Evolutionary conservation across 2,113 vertebrate species (phyloP).

Genomic region (Syngnathoides biaculeatus): DNA sequence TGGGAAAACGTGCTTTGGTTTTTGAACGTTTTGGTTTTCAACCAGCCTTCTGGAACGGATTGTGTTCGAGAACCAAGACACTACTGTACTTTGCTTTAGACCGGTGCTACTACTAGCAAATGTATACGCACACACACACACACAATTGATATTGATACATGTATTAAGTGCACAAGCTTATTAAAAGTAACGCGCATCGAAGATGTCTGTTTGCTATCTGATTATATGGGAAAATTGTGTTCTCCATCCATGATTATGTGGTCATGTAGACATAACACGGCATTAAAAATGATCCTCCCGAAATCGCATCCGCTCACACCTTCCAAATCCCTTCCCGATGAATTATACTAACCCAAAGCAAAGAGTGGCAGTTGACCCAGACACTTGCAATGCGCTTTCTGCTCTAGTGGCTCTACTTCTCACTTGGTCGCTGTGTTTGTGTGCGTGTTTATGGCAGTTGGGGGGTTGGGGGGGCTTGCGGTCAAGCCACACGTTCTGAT

Average conservation of each 20-base stretch:
- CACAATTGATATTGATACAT: not conserved
- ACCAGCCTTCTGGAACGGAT: too few relatives aligned
- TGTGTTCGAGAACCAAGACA: too few relatives aligned
- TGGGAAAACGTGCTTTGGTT: too few relatives aligned
- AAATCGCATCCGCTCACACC: constrained; percentile 32
- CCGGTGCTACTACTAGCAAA: not conserved
- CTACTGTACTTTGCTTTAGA: not conserved
- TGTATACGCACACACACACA: not conserved
- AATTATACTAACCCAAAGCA: constrained; percentile 51
- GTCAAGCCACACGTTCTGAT: constrained; percentile 35
- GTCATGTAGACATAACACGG: not conserved
- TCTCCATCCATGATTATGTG: not conserved
- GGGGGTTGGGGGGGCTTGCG: constrained; percentile 32
- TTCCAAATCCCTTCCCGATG: constrained; percentile 39
- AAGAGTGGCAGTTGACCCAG: constrained; percentile 50
- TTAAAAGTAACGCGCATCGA: not conserved
- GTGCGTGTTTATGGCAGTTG: constrained; percentile 57
- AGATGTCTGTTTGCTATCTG: not conserved
- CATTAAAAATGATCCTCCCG: not conserved
- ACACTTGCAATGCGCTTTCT: constrained; percentile 66
- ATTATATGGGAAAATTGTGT: not conserved
- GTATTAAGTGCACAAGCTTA: too few relatives aligned
- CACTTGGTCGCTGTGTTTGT: constrained; percentile 53
- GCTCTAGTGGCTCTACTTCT: constrained; percentile 63
- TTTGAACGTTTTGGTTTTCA: too few relatives aligned